Evolutionary conservation across 1,140 invertebrate species (phyloP).

Genomic region (Hesperophylax magnus): DNA sequence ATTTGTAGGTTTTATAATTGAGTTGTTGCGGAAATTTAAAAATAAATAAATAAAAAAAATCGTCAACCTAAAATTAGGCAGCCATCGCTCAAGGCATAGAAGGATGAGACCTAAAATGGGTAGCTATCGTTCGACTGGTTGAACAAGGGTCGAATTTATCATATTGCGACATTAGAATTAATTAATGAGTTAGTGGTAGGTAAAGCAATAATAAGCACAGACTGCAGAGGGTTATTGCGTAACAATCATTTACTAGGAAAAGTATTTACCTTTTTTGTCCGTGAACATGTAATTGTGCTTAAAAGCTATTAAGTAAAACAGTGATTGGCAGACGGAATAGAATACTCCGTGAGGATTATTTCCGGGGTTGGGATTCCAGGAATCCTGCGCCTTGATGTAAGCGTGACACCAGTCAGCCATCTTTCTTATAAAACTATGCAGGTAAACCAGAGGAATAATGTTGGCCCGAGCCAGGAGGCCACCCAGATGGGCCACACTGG

Average conservation of each 20-base stretch:
- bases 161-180: too few relatives aligned
- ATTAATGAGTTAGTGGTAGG: too few relatives aligned
- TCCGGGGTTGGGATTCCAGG: slow-evolving; percentile 60
- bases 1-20: too few relatives aligned
- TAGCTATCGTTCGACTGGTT: too few relatives aligned
- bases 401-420: slow-evolving; percentile 70
- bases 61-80: too few relatives aligned
- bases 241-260: background rate
- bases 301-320: slow-evolving; percentile 93
- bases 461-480: slow-evolving; percentile 65
- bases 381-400: slow-evolving; percentile 66
- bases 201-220: too few relatives aligned
- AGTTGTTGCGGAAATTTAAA: too few relatives aligned
- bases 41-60: too few relatives aligned
- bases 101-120: too few relatives aligned
- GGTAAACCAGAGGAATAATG: slow-evolving; percentile 62
- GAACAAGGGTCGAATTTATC: too few relatives aligned
- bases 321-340: slow-evolving; percentile 89
- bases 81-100: too few relatives aligned
- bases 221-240: too few relatives aligned
- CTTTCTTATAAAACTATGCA: slow-evolving; percentile 63
- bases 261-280: slow-evolving; percentile 77
- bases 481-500: slow-evolving; percentile 65
- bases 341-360: slow-evolving; percentile 85
- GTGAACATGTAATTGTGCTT: slow-evolving; percentile 86